phyloP scores from a whole-genome alignment of 2,888 invertebrate species.

The Dryocosmus kuriphilus region DNA sequence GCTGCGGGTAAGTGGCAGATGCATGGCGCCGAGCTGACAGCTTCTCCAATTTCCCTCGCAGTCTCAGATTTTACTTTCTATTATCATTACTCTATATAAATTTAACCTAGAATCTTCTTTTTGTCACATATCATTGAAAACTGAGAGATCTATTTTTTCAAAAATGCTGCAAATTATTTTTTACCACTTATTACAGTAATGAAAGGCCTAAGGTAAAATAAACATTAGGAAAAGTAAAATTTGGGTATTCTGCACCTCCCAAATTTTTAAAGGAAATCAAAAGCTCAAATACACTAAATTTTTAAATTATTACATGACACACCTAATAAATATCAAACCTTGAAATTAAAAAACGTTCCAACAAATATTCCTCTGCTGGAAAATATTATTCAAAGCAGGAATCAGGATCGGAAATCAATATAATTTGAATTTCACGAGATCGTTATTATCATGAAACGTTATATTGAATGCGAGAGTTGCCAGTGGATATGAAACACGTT shows the following conservation, averaged over 20 bases:
- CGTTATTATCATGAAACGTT: not conserved
- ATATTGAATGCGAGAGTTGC: not conserved
- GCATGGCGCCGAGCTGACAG: constrained; percentile 74
- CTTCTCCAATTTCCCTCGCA: constrained; percentile 72
- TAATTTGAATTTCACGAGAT: constrained; percentile 11
- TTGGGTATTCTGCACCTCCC: too few species aligned
- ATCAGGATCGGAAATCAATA: constrained; percentile 14
- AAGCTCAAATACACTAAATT: too few species aligned
- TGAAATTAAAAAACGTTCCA: not conserved
- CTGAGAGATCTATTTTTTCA: not conserved
- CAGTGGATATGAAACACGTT: constrained; percentile 36
- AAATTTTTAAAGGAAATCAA: too few species aligned
- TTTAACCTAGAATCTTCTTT: not conserved
- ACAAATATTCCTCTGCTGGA: not conserved
- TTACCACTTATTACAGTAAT: too few species aligned
- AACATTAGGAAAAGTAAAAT: too few species aligned
- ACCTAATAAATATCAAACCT: not conserved
- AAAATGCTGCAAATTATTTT: too few species aligned
- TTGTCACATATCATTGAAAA: not conserved
- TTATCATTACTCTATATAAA: not conserved
- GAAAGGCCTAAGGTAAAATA: too few species aligned
- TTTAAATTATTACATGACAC: too few species aligned
- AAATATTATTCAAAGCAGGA: constrained; percentile 1
- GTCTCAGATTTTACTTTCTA: constrained; percentile 14
- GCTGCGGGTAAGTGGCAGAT: constrained; percentile 75